Percentiles rank a stretch among this genome's conserved stretches.
Conservation (phyloP, 2,113 vertebrate genomes). For the Echinops telfairi region DNA sequence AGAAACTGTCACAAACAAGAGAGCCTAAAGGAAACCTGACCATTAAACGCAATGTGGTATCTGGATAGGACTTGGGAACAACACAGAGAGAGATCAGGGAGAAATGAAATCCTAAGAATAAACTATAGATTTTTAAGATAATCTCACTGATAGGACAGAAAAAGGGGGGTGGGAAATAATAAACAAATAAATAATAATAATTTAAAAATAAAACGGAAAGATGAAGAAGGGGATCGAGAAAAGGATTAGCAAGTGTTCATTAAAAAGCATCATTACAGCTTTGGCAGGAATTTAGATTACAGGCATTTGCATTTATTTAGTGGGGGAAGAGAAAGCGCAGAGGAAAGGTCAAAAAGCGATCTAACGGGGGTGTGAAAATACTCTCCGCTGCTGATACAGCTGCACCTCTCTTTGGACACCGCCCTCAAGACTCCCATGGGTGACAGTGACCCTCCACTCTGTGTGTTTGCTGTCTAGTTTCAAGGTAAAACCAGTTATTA, state of each 20-base stretch:
- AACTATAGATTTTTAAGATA: not conserved
- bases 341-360: slow-evolving; percentile 52
- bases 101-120: slow-evolving; percentile 35
- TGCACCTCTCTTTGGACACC: slow-evolving; percentile 64
- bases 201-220: not conserved
- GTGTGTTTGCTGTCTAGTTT: slow-evolving; percentile 59
- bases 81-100: not conserved
- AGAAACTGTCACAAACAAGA: slow-evolving; percentile 23
- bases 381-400: slow-evolving; percentile 71
- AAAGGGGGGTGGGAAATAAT: not conserved
- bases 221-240: not conserved
- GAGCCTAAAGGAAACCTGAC: not conserved
- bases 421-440: slow-evolving; percentile 72
- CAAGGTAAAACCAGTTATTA: slow-evolving; percentile 73
- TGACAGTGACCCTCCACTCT: slow-evolving; percentile 70
- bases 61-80: not conserved
- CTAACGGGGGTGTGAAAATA: slow-evolving; percentile 70
- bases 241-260: not conserved
- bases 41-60: not conserved
- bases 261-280: not conserved
- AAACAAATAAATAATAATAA: too few species aligned
- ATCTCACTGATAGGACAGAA: not conserved
- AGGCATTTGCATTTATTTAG: slow-evolving; percentile 9
- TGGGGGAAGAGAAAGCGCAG: slow-evolving; percentile 23
- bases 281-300: slow-evolving; percentile 1